phyloP scores from a whole-genome alignment of 2,888 invertebrate genomes.

The Apodemia mormo region DNA sequence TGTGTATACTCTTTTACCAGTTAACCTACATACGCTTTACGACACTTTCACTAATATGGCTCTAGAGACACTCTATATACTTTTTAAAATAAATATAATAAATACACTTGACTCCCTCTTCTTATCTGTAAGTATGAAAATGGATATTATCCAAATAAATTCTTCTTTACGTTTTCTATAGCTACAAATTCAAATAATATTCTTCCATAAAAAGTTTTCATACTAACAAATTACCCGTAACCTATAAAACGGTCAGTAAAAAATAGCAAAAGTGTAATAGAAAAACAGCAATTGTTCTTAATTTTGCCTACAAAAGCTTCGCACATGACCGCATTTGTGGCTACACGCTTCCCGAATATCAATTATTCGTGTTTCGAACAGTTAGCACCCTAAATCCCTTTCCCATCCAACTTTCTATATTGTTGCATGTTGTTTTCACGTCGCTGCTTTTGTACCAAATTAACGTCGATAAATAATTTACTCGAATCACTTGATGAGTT shows the following conservation, averaged over 20 bases:
- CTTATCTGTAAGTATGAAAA: too few relatives aligned
- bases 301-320: constrained; percentile 34
- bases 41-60: too few relatives aligned
- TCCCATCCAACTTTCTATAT: constrained; percentile 6
- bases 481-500: not conserved
- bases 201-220: not conserved
- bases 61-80: too few relatives aligned
- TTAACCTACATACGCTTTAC: too few relatives aligned
- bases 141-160: too few relatives aligned
- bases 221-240: not conserved
- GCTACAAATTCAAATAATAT: not conserved
- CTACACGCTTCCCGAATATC: constrained; percentile 35
- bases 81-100: too few relatives aligned
- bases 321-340: constrained; percentile 36
- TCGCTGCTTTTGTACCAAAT: constrained; percentile 8
- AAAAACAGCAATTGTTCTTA: constrained; percentile 35
- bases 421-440: constrained; percentile 14
- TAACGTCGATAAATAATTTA: constrained; percentile 9
- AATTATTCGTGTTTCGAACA: constrained; percentile 35
- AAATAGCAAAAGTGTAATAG: constrained; percentile 24
- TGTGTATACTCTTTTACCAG: too few relatives aligned
- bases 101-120: too few relatives aligned
- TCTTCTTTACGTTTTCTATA: not conserved
- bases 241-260: not conserved
- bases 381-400: constrained; percentile 24